Conservation (phyloP, 2,797 vertebrate species). For the Anguilla anguilla region DNA sequence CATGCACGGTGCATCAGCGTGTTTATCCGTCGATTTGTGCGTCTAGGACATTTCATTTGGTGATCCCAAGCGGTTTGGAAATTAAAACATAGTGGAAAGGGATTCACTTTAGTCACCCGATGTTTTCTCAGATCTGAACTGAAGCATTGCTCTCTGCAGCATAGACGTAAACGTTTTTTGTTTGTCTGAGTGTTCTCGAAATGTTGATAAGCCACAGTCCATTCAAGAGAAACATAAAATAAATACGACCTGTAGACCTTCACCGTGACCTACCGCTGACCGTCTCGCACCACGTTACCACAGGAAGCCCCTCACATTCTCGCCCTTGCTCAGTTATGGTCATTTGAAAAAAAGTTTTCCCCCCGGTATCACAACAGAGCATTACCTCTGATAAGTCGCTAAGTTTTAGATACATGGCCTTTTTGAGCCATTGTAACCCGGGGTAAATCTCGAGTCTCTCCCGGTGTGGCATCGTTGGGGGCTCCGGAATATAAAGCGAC, state of each 20-base stretch:
- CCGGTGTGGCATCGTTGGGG: conserved; percentile 15
- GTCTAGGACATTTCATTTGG: conserved; percentile 49
- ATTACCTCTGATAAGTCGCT: conserved; percentile 14
- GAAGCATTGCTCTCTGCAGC: background rate
- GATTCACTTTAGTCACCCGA: conserved; percentile 64
- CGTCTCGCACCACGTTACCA: background rate
- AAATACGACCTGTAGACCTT: background rate
- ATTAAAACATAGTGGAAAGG: conserved; percentile 60
- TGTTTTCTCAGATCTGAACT: background rate
- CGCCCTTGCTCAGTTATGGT: background rate
- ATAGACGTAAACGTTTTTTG: background rate
- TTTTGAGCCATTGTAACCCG: conserved; percentile 5
- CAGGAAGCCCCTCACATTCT: background rate
- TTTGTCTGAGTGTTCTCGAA: background rate
- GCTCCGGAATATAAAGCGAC: conserved; percentile 16
- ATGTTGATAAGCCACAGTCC: background rate
- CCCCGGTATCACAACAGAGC: conserved; percentile 9
- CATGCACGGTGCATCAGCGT: conserved; percentile 60
- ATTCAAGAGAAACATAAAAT: background rate
- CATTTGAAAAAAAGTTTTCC: background rate
- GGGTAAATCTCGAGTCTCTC: conserved; percentile 29
- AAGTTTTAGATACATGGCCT: conserved; percentile 25
- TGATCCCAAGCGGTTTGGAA: background rate
- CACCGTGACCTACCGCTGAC: background rate
- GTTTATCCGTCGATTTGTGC: conserved; percentile 60